Evolutionary conservation across 2,888 invertebrate genomes (phyloP).

Genomic region (Bedellia somnulentella): DNA sequence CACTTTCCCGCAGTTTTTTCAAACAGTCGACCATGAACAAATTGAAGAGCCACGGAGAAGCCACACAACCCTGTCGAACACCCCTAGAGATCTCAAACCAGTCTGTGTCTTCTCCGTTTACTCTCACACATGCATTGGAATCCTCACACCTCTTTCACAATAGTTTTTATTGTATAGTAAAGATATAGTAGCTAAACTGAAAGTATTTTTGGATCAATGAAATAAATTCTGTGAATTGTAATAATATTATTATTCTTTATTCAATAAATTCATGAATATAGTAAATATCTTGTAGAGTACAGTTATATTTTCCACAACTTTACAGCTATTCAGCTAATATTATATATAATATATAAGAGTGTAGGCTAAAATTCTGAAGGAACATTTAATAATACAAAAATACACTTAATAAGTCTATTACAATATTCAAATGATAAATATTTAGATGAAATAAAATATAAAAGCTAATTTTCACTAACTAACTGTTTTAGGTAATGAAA

Average conservation of each 20-base stretch:
- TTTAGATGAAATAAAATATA: neutral
- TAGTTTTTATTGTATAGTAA: too few relatives aligned
- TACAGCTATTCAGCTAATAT: too few relatives aligned
- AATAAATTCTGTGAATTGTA: slow-evolving; percentile 3
- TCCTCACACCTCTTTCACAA: too few relatives aligned
- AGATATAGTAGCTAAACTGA: slow-evolving; percentile 7
- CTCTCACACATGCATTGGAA: too few relatives aligned
- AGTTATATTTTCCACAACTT: too few relatives aligned
- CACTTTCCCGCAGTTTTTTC: too few relatives aligned
- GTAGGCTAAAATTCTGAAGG: neutral
- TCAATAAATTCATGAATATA: slow-evolving; percentile 8
- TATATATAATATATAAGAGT: neutral
- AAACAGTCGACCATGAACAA: too few relatives aligned
- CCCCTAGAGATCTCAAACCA: too few relatives aligned
- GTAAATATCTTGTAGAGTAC: neutral
- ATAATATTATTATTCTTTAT: slow-evolving; percentile 11
- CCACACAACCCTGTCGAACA: too few relatives aligned
- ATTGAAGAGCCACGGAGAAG: too few relatives aligned
- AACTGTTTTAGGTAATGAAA: neutral
- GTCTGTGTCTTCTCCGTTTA: too few relatives aligned
- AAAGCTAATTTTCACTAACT: neutral
- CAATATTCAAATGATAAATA: neutral
- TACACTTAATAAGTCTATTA: neutral
- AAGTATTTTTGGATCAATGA: slow-evolving; percentile 6
- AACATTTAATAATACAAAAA: neutral